Conservation (phyloP, 2,888 invertebrate genomes). For the Taphrorychus bicolor region DNA sequence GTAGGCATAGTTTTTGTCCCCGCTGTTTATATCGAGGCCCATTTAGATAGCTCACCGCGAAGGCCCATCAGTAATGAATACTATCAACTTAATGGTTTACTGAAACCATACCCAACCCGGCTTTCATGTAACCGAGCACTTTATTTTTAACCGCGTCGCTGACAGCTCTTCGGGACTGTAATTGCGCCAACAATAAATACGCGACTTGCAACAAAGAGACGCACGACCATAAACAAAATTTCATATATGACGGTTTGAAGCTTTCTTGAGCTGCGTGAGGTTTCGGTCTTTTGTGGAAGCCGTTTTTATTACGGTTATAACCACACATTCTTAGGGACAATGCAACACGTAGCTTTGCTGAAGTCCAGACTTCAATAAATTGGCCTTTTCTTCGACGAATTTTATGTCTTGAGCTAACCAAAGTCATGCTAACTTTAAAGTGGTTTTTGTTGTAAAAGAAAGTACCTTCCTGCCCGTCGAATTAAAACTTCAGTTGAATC, state of each 20-base stretch:
- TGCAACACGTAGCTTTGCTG: background rate
- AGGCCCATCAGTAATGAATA: background rate
- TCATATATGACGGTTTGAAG: background rate
- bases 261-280: background rate
- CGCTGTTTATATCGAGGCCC: background rate
- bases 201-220: background rate
- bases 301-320: constrained; percentile 5
- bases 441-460: too few relatives aligned
- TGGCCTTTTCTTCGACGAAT: background rate
- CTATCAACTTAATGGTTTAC: background rate
- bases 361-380: background rate
- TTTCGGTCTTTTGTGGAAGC: background rate
- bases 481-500: too few relatives aligned
- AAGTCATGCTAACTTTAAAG: background rate
- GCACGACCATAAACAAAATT: background rate
- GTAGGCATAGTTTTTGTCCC: constrained; percentile 20
- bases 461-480: too few relatives aligned
- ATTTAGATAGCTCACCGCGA: background rate
- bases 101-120: background rate
- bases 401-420: background rate
- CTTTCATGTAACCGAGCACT: background rate
- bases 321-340: background rate
- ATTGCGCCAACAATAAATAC: background rate
- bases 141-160: background rate
- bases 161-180: background rate